Evolutionary conservation across 2,113 vertebrate species (phyloP).

Genomic region (Mohoua ochrocephala): DNA sequence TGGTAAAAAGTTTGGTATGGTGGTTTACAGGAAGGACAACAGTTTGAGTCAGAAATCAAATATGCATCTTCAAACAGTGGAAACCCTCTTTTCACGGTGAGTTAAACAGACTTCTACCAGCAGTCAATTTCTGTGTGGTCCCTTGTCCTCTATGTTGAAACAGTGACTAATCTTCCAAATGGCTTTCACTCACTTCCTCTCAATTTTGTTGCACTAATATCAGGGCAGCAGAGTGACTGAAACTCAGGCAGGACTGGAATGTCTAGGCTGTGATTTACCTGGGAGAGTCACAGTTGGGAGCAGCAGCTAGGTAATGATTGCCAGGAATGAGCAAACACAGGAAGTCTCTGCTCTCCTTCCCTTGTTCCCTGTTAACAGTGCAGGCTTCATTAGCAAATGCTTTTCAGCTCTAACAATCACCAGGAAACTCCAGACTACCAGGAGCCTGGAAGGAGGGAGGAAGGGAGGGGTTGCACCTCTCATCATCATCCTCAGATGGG

Average conservation of each 20-base stretch:
- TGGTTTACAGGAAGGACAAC: background rate
- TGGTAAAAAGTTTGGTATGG: background rate
- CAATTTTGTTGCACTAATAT: background rate
- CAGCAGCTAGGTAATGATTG: background rate
- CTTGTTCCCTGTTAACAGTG: background rate
- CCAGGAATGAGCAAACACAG: slow-evolving; percentile 11
- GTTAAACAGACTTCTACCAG: background rate
- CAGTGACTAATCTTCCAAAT: background rate
- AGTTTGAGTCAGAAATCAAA: background rate
- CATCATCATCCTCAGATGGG: background rate
- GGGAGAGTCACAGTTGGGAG: background rate
- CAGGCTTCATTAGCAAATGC: background rate
- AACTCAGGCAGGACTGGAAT: slow-evolving; percentile 12
- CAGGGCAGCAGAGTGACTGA: background rate
- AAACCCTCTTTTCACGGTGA: background rate
- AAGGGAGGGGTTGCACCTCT: background rate
- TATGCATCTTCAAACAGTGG: background rate
- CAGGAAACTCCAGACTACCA: slow-evolving; percentile 1
- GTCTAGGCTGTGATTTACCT: background rate
- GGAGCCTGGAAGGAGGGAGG: background rate
- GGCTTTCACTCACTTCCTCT: background rate
- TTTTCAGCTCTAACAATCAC: background rate
- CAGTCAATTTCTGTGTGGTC: background rate
- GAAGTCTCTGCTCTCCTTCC: background rate
- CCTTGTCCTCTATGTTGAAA: background rate